phyloP scores from a whole-genome alignment of 2,113 vertebrate genomes.

The Rhagologus leucostigma region DNA sequence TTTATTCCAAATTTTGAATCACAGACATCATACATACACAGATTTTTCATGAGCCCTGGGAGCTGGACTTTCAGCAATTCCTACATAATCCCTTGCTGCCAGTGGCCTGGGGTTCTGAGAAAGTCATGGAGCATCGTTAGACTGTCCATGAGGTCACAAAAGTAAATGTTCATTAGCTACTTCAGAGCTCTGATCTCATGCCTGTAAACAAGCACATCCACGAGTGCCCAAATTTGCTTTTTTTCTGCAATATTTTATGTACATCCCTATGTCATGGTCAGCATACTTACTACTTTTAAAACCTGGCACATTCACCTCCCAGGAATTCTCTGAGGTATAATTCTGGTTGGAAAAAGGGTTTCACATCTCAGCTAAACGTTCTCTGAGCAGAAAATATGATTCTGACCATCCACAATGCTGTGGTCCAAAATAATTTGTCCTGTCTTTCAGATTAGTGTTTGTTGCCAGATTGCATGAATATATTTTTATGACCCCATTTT shows the following conservation, averaged over 20 bases:
- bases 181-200: background rate
- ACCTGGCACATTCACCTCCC: background rate
- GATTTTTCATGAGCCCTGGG: background rate
- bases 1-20: background rate
- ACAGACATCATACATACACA: background rate
- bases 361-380: background rate
- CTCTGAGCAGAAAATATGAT: background rate
- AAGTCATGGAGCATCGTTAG: background rate
- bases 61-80: background rate
- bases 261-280: background rate
- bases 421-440: background rate
- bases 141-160: background rate
- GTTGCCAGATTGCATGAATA: background rate
- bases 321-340: background rate
- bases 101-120: background rate
- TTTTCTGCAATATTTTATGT: background rate
- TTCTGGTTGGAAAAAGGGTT: background rate
- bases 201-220: background rate
- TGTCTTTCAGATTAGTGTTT: background rate
- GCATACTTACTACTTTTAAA: background rate
- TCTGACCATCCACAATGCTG: background rate
- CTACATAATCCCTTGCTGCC: background rate
- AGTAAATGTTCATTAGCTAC: background rate
- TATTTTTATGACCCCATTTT: background rate
- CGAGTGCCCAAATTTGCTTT: background rate